Evolutionary conservation across 1,140 invertebrate genomes (phyloP).

Genomic region (Mycetomoellerius zeteki): DNA sequence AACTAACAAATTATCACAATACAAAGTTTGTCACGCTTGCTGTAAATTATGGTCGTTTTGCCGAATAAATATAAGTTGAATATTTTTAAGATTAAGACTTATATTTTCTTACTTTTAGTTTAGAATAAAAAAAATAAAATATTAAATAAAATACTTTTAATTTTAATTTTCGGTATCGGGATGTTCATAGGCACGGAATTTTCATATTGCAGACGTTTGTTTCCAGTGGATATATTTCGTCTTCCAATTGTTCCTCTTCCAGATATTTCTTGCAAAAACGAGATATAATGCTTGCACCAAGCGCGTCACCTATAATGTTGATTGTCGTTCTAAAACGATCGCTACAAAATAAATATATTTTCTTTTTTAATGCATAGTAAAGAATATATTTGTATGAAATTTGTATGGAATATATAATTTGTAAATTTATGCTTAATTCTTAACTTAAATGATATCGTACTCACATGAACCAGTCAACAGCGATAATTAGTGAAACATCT

Average conservation of each 20-base stretch:
- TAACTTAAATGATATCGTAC: conserved; percentile 74
- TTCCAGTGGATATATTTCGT: not conserved
- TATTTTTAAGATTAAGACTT: not conserved
- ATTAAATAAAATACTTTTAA: conserved; percentile 25
- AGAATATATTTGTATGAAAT: not conserved
- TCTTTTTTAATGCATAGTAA: not conserved
- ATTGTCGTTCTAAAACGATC: conserved; percentile 91
- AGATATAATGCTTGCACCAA: conserved; percentile 92
- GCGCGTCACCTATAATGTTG: conserved; percentile 93
- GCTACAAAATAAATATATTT: conserved; percentile 67
- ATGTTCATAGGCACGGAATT: not conserved
- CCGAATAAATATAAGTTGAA: not conserved
- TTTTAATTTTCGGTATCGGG: not conserved
- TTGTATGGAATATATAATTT: not conserved
- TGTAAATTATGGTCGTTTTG: not conserved
- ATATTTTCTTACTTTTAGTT: not conserved
- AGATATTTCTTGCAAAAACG: conserved; percentile 84
- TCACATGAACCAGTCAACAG: conserved; percentile 93
- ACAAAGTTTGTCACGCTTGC: not conserved
- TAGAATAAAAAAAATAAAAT: conserved; percentile 6
- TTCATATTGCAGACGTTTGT: not conserved
- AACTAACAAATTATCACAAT: not conserved
- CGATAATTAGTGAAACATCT: conserved; percentile 91
- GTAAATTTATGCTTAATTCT: no score
- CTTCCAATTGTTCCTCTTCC: not conserved